Conservation (phyloP, 37 sponge, comb jelly and placozoan species). For the Amphimedon queenslandica region DNA sequence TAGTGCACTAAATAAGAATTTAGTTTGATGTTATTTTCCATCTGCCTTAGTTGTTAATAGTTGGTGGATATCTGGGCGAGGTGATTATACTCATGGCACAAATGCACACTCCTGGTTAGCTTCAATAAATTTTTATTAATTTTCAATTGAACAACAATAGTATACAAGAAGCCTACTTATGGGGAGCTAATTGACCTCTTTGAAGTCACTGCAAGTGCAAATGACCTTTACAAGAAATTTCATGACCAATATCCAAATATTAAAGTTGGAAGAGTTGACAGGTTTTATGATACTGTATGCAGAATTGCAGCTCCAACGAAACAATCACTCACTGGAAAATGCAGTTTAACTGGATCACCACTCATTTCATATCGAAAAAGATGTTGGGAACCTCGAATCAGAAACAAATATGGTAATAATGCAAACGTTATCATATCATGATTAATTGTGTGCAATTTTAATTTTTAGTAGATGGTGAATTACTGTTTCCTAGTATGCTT, state of each 20-base stretch:
- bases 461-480: not conserved
- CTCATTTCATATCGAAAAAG: not conserved
- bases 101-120: no score
- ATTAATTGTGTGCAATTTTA: no score
- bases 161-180: constrained; percentile 4
- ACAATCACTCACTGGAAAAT: not conserved
- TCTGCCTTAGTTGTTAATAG: no score
- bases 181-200: constrained; percentile 1
- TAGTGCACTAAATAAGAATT: no score
- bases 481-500: constrained; percentile 8
- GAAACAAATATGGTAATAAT: not conserved
- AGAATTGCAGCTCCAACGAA: constrained; percentile 16
- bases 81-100: no score
- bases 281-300: constrained; percentile 11
- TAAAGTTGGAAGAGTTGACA: constrained; percentile 4
- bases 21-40: no score
- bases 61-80: no score
- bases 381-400: not conserved
- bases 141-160: no score
- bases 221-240: constrained; percentile 22
- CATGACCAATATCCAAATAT: constrained; percentile 7
- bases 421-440: no score
- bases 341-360: not conserved
- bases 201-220: not conserved
- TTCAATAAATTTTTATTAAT: no score